phyloP scores from a whole-genome alignment of 1,140 invertebrate species.

The Orchesella cincta region DNA sequence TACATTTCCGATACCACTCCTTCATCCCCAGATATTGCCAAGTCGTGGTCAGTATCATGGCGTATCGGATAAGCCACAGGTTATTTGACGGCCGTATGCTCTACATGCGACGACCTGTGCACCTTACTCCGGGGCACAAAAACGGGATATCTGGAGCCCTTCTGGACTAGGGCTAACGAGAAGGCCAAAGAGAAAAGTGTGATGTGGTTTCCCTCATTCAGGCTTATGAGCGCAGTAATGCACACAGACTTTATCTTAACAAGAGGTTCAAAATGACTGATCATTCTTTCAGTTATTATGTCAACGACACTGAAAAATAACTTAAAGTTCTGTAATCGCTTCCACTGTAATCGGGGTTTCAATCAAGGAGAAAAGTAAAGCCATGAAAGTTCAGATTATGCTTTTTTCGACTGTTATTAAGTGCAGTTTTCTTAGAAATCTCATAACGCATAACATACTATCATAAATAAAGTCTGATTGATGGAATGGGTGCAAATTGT shows the following conservation, averaged over 20 bases:
- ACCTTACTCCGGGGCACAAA: slow-evolving; percentile 19
- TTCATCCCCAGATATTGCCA: too few relatives aligned
- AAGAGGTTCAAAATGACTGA: slow-evolving; percentile 35
- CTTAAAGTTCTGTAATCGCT: too few relatives aligned
- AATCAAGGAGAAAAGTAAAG: too few relatives aligned
- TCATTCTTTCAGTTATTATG: slow-evolving; percentile 47
- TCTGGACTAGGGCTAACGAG: slow-evolving; percentile 32
- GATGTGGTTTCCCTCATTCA: slow-evolving; percentile 35
- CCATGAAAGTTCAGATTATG: too few relatives aligned
- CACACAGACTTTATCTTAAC: slow-evolving; percentile 46
- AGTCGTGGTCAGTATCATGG: slow-evolving; percentile 32
- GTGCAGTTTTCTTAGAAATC: too few relatives aligned
- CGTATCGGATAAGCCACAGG: slow-evolving; percentile 35
- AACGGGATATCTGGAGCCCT: slow-evolving; percentile 35
- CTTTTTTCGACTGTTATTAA: too few relatives aligned
- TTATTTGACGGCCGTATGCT: slow-evolving; percentile 35
- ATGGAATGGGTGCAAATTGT: too few relatives aligned
- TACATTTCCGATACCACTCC: slow-evolving; percentile 29
- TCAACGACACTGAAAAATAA: too few relatives aligned
- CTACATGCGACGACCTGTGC: slow-evolving; percentile 46
- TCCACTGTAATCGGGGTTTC: too few relatives aligned
- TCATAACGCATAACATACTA: too few relatives aligned
- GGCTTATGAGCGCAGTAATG: slow-evolving; percentile 37
- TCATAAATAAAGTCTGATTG: too few relatives aligned
- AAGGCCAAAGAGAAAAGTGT: slow-evolving; percentile 37